These are phyloP conservation scores for Synanthedon vespiformis DNA, from an alignment of 2,888 invertebrate species.

Conservation along the genomic window DNA sequence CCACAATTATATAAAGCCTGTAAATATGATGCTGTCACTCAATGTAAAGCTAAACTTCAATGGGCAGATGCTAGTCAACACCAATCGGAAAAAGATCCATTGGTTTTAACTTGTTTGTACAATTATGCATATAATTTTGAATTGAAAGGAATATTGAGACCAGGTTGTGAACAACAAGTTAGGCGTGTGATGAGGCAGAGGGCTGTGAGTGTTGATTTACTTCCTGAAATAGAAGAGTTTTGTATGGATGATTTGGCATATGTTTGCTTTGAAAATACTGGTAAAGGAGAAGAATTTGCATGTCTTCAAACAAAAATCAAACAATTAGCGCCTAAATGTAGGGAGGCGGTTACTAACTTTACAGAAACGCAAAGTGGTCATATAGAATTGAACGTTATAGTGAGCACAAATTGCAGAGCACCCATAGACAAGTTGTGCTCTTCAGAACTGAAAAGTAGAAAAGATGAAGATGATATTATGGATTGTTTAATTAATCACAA, in stretches of 20 bases:
- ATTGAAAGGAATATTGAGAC: constrained; percentile 63
- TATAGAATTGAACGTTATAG: constrained; percentile 88
- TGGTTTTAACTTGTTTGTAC: constrained; percentile 93
- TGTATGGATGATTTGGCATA: constrained; percentile 89
- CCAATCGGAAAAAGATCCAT: constrained; percentile 83
- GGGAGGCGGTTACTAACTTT: constrained; percentile 81
- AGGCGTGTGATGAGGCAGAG: constrained; percentile 92
- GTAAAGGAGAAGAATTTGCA: constrained; percentile 89
- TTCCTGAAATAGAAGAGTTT: constrained; percentile 92
- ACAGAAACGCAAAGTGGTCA: constrained; percentile 92
- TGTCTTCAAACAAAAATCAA: constrained; percentile 91
- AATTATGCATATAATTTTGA: constrained; percentile 73
- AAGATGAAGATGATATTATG: constrained; percentile 90
- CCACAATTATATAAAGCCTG: constrained; percentile 90
- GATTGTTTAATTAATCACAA: constrained; percentile 94
- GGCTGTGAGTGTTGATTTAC: constrained; percentile 90
- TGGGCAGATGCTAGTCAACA: constrained; percentile 78
- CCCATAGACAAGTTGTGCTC: constrained; percentile 84
- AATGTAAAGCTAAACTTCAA: constrained; percentile 82
- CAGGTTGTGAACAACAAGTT: constrained; percentile 81
- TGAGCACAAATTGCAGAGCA: constrained; percentile 84
- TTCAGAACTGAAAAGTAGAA: constrained; percentile 74
- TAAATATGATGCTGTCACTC: constrained; percentile 84
- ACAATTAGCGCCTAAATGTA: constrained; percentile 77
- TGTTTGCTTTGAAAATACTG: constrained; percentile 86